These are phyloP conservation scores for Gallinago undulata DNA, from an alignment of 2,113 vertebrate species.

Conservation along the genomic window DNA sequence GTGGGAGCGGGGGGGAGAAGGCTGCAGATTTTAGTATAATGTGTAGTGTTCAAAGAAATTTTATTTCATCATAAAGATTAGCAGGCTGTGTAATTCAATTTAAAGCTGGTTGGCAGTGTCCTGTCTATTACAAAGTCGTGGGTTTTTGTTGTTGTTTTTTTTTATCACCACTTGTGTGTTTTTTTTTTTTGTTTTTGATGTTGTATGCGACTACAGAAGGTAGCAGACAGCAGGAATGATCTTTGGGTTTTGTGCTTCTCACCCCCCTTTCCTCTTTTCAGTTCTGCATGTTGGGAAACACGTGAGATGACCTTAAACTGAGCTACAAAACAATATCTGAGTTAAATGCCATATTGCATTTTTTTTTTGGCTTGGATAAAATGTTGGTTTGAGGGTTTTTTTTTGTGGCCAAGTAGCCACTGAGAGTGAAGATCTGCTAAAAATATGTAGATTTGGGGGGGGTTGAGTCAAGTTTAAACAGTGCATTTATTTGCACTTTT, in stretches of 20 bases:
- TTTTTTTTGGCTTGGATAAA: conserved; percentile 4
- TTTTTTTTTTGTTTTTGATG: conserved; percentile 33
- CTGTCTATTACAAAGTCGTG: conserved; percentile 63
- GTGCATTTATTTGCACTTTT: conserved; percentile 48
- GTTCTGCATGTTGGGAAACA: not conserved
- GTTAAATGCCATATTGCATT: conserved; percentile 17
- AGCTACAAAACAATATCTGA: conserved; percentile 31
- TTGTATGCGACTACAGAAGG: not conserved
- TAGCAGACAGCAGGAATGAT: not conserved
- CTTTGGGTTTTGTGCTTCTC: not conserved
- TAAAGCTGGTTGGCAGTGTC: conserved; percentile 73
- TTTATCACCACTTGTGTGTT: conserved; percentile 11
- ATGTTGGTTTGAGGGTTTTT: not conserved
- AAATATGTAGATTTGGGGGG: not conserved
- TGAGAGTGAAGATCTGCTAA: conserved; percentile 44
- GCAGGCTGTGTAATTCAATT: conserved; percentile 85
- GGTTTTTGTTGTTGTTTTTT: conserved; percentile 29
- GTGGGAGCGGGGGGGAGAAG: not conserved
- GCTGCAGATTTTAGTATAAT: conserved; percentile 70
- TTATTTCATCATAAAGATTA: conserved; percentile 81
- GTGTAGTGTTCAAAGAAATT: conserved; percentile 71
- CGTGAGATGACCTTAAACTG: conserved; percentile 44
- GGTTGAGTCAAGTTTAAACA: conserved; percentile 25
- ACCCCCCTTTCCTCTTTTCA: not conserved
- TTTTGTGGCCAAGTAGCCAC: conserved; percentile 3